phyloP scores from a whole-genome alignment of 2,888 invertebrate genomes.

The Priocnemis perturbator region DNA sequence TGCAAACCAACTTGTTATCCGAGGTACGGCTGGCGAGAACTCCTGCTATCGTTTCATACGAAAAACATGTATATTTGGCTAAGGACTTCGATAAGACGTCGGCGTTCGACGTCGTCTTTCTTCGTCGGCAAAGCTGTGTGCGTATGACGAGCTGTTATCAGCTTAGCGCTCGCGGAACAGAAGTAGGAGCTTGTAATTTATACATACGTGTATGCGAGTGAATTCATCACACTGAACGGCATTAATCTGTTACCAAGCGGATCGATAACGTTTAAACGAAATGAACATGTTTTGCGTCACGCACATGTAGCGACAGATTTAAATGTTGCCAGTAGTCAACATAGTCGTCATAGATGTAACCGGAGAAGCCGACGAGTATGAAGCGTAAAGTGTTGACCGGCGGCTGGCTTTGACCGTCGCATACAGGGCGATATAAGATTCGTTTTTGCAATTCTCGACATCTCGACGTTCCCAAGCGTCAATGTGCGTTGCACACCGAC shows the following conservation, averaged over 20 bases:
- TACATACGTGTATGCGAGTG: slow-evolving; percentile 14
- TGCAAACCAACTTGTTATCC: too few species aligned
- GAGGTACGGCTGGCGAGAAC: slow-evolving; percentile 1
- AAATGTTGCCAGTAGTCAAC: too few species aligned
- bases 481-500: too few species aligned
- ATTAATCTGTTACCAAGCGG: slow-evolving; percentile 16
- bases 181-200: slow-evolving; percentile 19
- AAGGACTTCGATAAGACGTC: slow-evolving; percentile 52
- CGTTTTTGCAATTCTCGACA: too few species aligned
- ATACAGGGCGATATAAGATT: too few species aligned
- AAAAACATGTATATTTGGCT: slow-evolving; percentile 61
- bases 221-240: slow-evolving; percentile 5
- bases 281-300: slow-evolving; percentile 19
- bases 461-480: too few species aligned
- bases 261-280: slow-evolving; percentile 34
- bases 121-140: slow-evolving; percentile 5
- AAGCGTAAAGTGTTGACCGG: too few species aligned
- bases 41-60: slow-evolving; percentile 28
- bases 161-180: background rate
- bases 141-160: slow-evolving; percentile 7
- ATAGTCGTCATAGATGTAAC: too few species aligned
- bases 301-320: too few species aligned
- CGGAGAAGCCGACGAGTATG: too few species aligned
- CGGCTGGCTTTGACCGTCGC: too few species aligned
- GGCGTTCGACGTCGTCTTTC: background rate